Base-by-base conservation (phyloP, 2,113 vertebrate species). In the Spea multiplicata region DNA sequence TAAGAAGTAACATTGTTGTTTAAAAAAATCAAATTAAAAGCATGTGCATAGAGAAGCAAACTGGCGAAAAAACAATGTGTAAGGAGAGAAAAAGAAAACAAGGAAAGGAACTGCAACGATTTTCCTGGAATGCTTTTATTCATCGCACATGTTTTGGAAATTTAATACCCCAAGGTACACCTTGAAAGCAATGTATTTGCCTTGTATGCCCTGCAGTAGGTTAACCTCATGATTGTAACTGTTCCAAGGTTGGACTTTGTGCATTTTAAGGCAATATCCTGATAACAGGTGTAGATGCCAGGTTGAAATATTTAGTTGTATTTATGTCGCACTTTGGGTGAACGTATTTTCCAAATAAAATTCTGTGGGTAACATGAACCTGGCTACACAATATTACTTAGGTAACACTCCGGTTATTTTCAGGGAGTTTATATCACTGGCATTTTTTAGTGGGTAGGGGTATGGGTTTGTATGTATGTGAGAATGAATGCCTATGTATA, bases 21-120 rank as follows among this genome's bases (percentile, higher is more conserved):
- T 82, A 80, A 83, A 69, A 68, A 48, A 44, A 46, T 53, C 64
- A 85, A 88, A 90, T 92, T 85, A 82, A 82, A 88, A 89, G 85
- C 87, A 87, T 72, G 57, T 86, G 75, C 75, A 61, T 59, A 71
- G 47, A 66, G 62, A 78, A 69, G 75, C 71, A 66, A 66, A 52
- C 50, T 78, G 72, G 66, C 80, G 48, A 14, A 30, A 30, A 13
- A 71, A 76, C 68, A 52, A 73, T 77, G 74, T 77, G 68, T 81
- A 84, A 84, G 59, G 73, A 83, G 85, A 82, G 66, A 83, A 86
- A 88, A 88, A 70, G 72, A 84, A 85, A 87, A 83, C 30, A 80
- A 64, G 71, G 82, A 81, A 84, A 80, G 81, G 84, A 30, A 81
- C 57, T 83, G 84, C 64, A 75, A 68, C 75, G 82, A 70, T 76